Evolutionary conservation across 2,888 invertebrate species (phyloP).

Genomic region (Kuschelorhynchus macadamiae): DNA sequence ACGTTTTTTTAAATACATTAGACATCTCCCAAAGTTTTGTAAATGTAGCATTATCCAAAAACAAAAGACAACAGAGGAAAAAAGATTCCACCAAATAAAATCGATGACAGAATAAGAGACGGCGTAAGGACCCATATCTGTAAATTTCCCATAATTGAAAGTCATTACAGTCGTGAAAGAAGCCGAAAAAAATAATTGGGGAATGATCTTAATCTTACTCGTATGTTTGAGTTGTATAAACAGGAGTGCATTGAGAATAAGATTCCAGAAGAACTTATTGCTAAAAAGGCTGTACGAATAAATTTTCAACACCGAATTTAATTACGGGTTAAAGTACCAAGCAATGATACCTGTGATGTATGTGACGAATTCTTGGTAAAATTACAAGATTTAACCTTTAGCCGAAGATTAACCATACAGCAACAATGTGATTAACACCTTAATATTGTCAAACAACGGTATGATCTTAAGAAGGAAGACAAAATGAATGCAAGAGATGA

Average conservation of each 20-base stretch:
- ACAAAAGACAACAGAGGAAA: constrained; percentile 31
- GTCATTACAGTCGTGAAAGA: constrained; percentile 38
- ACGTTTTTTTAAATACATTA: constrained; percentile 30
- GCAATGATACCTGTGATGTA: constrained; percentile 12
- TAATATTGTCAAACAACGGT: constrained; percentile 43
- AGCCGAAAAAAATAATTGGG: constrained; percentile 41
- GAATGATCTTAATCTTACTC: constrained; percentile 41
- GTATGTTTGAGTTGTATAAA: constrained; percentile 42
- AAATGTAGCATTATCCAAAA: constrained; percentile 29
- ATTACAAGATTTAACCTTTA: neutral
- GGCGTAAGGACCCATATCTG: constrained; percentile 40
- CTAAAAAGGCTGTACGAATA: constrained; percentile 47
- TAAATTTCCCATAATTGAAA: constrained; percentile 36
- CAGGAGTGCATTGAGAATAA: constrained; percentile 13
- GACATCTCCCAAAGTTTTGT: constrained; percentile 32
- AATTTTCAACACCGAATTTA: constrained; percentile 50
- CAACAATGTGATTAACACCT: constrained; percentile 42
- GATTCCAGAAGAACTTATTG: constrained; percentile 25
- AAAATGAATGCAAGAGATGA: constrained; percentile 20
- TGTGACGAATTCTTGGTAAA: neutral
- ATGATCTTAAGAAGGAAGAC: constrained; percentile 40
- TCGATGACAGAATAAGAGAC: constrained; percentile 32
- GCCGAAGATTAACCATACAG: constrained; percentile 10
- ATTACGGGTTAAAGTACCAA: constrained; percentile 12
- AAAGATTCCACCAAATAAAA: constrained; percentile 25